Conservation (phyloP, 1,140 invertebrate species). For the Tetragnatha versicolor region DNA sequence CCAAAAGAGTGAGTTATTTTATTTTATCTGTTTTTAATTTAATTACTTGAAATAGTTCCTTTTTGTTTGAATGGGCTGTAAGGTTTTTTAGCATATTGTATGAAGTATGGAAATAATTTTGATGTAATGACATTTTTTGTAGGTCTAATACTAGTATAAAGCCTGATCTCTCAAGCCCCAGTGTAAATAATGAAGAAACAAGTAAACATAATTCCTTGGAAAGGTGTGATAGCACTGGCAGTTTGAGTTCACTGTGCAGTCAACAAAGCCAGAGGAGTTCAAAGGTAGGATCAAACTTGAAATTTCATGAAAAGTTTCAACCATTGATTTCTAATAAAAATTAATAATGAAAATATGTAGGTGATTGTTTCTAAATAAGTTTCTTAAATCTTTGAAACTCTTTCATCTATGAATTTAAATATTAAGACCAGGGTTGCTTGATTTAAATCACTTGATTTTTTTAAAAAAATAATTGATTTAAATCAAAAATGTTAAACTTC, state of each 20-base stretch:
- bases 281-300: constrained; percentile 24
- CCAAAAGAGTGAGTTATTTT: constrained; percentile 41
- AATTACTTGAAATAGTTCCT: not conserved
- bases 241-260: constrained; percentile 49
- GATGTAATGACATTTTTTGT: too few species aligned
- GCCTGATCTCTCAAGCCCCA: too few species aligned
- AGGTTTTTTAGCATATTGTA: not conserved
- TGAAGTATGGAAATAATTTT: not conserved
- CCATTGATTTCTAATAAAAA: too few species aligned
- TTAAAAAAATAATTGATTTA: too few species aligned
- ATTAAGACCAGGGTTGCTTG: too few species aligned
- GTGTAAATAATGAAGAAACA: not conserved
- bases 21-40: not conserved
- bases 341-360: too few species aligned
- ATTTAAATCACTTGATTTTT: too few species aligned
- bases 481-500: too few species aligned
- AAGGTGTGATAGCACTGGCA: constrained; percentile 49
- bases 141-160: too few species aligned
- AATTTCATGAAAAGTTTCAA: not conserved
- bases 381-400: too few species aligned
- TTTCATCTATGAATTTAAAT: too few species aligned
- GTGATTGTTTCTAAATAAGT: too few species aligned
- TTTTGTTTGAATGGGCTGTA: not conserved
- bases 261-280: constrained; percentile 48
- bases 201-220: constrained; percentile 31